These are phyloP conservation scores for Lagodon rhomboides DNA, from an alignment of 2,797 vertebrate species.

Conservation along the genomic window DNA sequence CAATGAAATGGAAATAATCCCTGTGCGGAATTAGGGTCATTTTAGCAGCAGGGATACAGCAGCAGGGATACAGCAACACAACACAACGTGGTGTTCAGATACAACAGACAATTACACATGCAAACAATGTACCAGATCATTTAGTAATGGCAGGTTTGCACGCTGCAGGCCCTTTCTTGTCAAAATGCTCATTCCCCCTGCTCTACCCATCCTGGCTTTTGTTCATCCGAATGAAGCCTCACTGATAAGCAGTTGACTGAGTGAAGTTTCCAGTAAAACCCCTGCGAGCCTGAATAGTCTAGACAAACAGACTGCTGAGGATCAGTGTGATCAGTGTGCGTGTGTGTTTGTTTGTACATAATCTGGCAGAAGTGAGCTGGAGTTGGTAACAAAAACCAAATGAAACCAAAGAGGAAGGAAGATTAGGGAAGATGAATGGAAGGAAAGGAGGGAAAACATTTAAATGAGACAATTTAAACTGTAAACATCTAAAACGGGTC, in stretches of 20 bases:
- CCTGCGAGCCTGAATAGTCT: neutral
- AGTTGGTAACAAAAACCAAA: neutral
- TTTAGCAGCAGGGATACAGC: neutral
- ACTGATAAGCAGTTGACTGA: neutral
- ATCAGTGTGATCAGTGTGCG: neutral
- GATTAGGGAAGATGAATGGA: neutral
- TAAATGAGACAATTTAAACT: neutral
- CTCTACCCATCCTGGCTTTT: neutral
- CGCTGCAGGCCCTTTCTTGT: neutral
- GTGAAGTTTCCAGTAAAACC: neutral
- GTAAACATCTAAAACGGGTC: neutral
- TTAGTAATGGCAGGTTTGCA: neutral
- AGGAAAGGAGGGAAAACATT: too few relatives aligned
- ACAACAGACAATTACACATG: neutral
- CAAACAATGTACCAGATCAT: neutral
- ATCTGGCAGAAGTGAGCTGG: neutral
- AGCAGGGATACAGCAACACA: neutral
- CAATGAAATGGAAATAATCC: neutral
- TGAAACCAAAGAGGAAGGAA: neutral
- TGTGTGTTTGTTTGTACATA: neutral
- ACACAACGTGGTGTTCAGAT: neutral
- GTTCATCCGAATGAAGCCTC: neutral
- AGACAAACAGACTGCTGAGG: neutral
- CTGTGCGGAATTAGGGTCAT: constrained; percentile 1
- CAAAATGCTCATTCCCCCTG: neutral